These are phyloP conservation scores for Drosophila rufa DNA, from an alignment of 1,140 invertebrate species.

Conservation along the genomic window DNA sequence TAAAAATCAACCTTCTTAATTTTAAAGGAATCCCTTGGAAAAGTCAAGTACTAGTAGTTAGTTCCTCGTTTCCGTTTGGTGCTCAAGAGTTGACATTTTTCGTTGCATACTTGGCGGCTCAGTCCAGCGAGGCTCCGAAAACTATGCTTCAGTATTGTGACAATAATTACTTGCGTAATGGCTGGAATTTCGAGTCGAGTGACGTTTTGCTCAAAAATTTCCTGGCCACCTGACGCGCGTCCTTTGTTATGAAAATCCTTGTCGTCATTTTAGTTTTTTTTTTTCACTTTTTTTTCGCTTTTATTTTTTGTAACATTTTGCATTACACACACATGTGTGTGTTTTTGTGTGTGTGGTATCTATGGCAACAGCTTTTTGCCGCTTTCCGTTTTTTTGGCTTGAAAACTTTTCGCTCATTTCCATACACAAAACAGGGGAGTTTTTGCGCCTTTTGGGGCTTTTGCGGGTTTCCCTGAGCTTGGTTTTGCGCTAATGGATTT, in stretches of 20 bases:
- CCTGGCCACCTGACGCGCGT: neutral
- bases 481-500: constrained; percentile 44
- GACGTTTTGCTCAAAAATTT: constrained; percentile 17
- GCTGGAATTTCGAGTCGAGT: constrained; percentile 38
- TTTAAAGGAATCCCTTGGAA: no score
- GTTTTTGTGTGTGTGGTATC: constrained; percentile 31
- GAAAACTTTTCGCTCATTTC: constrained; percentile 39
- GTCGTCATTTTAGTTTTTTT: constrained; percentile 6
- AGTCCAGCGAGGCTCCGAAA: constrained; percentile 9
- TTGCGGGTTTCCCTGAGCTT: constrained; percentile 21
- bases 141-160: constrained; percentile 38
- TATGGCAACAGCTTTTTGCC: constrained; percentile 43
- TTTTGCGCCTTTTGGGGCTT: constrained; percentile 24
- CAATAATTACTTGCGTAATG: constrained; percentile 56
- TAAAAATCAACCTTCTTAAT: no score
- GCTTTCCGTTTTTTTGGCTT: constrained; percentile 4
- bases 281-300: neutral
- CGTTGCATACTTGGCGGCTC: constrained; percentile 40
- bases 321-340: neutral
- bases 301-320: constrained; percentile 15
- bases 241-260: constrained; percentile 29
- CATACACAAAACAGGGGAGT: constrained; percentile 8
- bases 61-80: neutral
- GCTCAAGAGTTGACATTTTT: constrained; percentile 35
- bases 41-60: no score